Evolutionary conservation across 2,113 vertebrate species (phyloP), one percentile per base, ranked within the genome.

Genomic region (Rhagologus leucostigma): DNA sequence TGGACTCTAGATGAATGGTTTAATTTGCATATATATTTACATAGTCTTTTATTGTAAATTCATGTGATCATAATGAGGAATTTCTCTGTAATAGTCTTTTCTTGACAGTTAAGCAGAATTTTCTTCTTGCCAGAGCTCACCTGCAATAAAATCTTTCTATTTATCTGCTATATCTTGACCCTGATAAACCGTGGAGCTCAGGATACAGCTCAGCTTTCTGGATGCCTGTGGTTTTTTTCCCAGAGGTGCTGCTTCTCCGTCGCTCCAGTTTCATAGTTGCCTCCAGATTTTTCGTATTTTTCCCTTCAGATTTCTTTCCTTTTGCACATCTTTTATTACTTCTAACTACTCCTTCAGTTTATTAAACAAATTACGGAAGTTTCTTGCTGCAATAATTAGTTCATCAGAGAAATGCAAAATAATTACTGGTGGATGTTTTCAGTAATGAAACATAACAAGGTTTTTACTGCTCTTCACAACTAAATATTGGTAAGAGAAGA

Each of bases 1-100:
- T 15, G 49, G 49, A 60, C 67, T 91, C 78, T 87, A 93, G 84
- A 88, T 84, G 88, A 70, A 55, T 80, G 50, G 30, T 57, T 87
- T 94, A 50, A 96, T 94, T 89, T 96, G 83, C 86, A 87, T 90
- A 87, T 87, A 85, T 57, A 70, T 95, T 94, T 96, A 76, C 57
- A 53, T 76, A 87, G 46, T 67, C 65, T 91, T 91, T 73, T 79
- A 30, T 77, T 20, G 13, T 84, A 89, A 88, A 95, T 77, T 87
- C 75, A 59, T 47, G 20, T 46, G 33, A 50, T 69, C 35, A 15
- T 74, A 76, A 57, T 47, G 24, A 74, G 50, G 18, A 89, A 53
- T 82, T 83, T 53, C 23, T 44, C 77, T 81, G 22, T 53, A 52
- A 46, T 70, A 87, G 75, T 73, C 23, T 84, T 77, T 87, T 92